Evolutionary conservation across 2,888 invertebrate genomes (phyloP), one percentile per base, ranked within the genome.

Genomic region (Phalangium opilio): DNA sequence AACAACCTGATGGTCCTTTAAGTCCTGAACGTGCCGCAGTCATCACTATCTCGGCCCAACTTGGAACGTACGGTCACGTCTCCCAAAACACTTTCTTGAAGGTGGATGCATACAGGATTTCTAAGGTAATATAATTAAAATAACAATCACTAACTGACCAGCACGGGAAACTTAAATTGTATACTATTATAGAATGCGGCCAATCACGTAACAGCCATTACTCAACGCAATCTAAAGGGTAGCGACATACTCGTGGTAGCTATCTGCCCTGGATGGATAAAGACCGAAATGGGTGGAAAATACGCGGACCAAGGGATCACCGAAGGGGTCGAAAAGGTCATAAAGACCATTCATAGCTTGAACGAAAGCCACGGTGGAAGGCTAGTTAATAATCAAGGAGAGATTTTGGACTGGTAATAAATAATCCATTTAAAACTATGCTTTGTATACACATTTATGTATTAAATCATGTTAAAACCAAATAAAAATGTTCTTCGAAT

Each of bases 11-110:
- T 19, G 33, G 43, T n/a, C 38, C 11, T n/a, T 20, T 51, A 14
- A 48, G 47, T 11, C 34, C 44, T 42, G 5, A 38, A 27, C 43
- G 49, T 27, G 46, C 84, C 1, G 73, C 83, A 0, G 57, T 90
- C 36, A 72, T 89, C 47, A 89, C 90, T 64, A 80, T 89, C 71
- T 78, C 81, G 57, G 85, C 87, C 0, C 70, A 78, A 47, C 72
- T 90, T 39, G 87, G 81, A 3, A 89, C 87, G 8, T 27, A 27
- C 27, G 27, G 27, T 27, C 27, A 27, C 27, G 27, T 27, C 5
- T 27, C 27, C 8, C 27, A 27, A 27, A 27, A 27, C 27, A 27
- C 27, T 4, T 27, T 27, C 27, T 27, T 27, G 27, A 27, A 27
- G 8, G 27, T 27, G 27, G 27, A 27, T 8, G 27, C 27, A 8